Base-by-base conservation (phyloP, 2,888 invertebrate species). In the Conus canariensis region DNA sequence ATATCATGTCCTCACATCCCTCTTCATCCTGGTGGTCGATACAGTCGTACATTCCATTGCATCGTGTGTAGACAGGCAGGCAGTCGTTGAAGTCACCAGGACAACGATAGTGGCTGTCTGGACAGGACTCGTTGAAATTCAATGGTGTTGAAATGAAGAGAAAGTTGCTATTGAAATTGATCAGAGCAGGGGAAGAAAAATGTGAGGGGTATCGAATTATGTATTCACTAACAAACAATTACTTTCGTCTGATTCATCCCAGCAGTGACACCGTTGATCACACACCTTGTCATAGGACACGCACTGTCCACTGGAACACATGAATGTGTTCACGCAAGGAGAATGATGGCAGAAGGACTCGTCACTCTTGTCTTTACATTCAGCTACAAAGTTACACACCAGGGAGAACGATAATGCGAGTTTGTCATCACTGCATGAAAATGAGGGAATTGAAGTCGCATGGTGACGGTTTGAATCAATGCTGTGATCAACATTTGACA, bases 11-110 rank as follows among this genome's bases (percentile, higher is more conserved):
- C 58, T 83, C 82, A 83, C 82, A 83, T 83, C 82, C 58, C 7
- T 58, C 19, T 58, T 83, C 82, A 58, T 83, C 82, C 82, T 56
- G 22, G 58, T 83, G 82, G 22, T 83, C 82, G 0, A 58, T 19
- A 56, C 82, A 83, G 82, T 83, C 82, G 25, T 58, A 80, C 82
- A 83, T 83, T 56, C 82, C 82, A 83, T 83, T 83, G 82, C 82
- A 83, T 9, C 56, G 56, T 56, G 82, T 83, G 82, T 83, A 83
- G 58, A 58, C 58, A 83, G 82, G 82, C 58, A 83, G 82, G 8
- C 82, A 83, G 22, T 83, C 82, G 0, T 19, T 83, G 58, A 58
- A 83, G 6, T 83, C 10, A 83, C 82, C 25, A 83, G 56, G 16
- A 58, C 82, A 83, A 16, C 82, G 82, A 19, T 83, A 83, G 19